Conservation (phyloP, 2,113 vertebrate genomes). For the Apaloderma vittatum region DNA sequence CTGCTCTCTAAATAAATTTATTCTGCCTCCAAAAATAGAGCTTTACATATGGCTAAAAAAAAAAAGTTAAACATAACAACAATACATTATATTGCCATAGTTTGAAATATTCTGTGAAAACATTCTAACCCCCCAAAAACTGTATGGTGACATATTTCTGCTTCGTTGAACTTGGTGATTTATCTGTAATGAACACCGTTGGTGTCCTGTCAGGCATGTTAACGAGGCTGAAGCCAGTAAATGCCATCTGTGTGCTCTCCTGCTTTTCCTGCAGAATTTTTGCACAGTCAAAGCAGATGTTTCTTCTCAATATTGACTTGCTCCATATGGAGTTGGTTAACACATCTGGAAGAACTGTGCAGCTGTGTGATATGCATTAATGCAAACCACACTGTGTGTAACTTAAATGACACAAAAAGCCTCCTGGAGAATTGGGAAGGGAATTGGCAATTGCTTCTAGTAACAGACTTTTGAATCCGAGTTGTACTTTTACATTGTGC, state of each 20-base stretch:
- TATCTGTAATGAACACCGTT: background rate
- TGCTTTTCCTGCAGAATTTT: background rate
- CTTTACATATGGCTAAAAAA: background rate
- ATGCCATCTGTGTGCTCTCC: background rate
- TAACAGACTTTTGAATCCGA: background rate
- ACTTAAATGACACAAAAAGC: background rate
- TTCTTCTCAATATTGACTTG: constrained; percentile 7
- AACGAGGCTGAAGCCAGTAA: background rate
- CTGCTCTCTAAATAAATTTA: background rate
- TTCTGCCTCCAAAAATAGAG: background rate
- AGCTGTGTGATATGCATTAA: background rate
- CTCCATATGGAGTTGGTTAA: background rate
- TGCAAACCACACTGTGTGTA: background rate
- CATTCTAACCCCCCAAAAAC: background rate
- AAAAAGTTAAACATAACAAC: background rate
- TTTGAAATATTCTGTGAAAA: background rate
- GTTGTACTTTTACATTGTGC: background rate
- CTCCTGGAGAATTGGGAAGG: background rate
- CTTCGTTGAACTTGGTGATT: background rate
- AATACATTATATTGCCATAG: background rate
- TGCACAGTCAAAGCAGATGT: background rate
- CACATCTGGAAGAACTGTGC: constrained; percentile 14
- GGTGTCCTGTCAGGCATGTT: background rate
- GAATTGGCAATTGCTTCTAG: constrained; percentile 12
- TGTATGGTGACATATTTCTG: background rate